These are phyloP conservation scores for Phaethornis superciliosus DNA, from an alignment of 2,113 vertebrate genomes.

Conservation along the genomic window DNA sequence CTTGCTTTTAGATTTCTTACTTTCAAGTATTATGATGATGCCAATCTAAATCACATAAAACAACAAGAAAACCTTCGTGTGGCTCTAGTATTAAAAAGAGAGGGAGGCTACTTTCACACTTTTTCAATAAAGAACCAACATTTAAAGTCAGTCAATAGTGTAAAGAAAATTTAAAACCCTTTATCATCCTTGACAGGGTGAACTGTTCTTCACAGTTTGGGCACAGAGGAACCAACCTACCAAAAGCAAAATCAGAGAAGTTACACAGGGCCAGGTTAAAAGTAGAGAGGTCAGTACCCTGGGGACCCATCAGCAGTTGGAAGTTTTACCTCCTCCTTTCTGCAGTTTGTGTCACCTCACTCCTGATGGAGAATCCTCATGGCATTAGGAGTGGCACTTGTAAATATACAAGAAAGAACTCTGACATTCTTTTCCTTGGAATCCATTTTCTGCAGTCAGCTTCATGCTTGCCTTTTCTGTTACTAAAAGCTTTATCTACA, in stretches of 20 bases:
- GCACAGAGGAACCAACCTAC: neutral
- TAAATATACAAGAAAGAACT: neutral
- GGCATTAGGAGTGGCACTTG: neutral
- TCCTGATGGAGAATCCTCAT: neutral
- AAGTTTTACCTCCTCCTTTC: neutral
- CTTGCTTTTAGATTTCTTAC: neutral
- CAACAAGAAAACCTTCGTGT: neutral
- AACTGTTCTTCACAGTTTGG: neutral
- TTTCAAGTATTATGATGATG: neutral
- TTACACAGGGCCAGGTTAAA: neutral
- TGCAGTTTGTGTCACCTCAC: neutral
- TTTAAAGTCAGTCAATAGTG: neutral
- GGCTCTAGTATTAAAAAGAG: neutral
- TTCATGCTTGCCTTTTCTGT: neutral
- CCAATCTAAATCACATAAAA: neutral
- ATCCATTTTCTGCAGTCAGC: neutral
- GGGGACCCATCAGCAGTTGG: neutral
- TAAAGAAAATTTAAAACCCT: neutral
- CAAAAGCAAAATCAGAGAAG: neutral
- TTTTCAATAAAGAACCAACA: neutral
- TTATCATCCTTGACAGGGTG: neutral
- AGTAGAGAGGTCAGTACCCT: neutral
- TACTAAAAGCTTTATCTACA: neutral
- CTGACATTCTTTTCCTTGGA: neutral
- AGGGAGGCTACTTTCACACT: neutral